Evolutionary conservation across 2,797 vertebrate genomes (phyloP).

Genomic region (Hypotaenidia philippensis): DNA sequence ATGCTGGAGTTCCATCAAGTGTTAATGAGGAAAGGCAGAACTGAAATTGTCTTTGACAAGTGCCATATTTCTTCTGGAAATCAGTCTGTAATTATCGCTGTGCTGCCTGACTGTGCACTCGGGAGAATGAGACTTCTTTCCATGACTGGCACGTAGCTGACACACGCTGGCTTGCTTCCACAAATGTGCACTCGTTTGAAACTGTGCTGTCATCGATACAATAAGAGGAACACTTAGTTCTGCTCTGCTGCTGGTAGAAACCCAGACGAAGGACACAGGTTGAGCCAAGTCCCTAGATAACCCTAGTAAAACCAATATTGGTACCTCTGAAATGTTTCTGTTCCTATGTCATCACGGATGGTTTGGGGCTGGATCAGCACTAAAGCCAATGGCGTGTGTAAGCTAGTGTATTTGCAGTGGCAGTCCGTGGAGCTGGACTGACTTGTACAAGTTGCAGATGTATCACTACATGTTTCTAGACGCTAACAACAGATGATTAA

Average conservation of each 20-base stretch:
- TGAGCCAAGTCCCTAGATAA: background rate
- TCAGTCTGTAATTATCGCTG: constrained; percentile 4
- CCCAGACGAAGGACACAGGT: background rate
- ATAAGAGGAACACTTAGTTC: background rate
- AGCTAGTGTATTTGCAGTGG: background rate
- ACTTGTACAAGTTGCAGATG: background rate
- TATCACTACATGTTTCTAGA: background rate
- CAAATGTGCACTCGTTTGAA: background rate
- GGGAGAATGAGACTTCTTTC: background rate
- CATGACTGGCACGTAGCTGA: background rate
- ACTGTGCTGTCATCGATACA: background rate
- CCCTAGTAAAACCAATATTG: rapidly evolving
- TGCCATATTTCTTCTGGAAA: constrained; percentile 44
- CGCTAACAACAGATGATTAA: background rate
- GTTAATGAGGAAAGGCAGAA: constrained; percentile 10
- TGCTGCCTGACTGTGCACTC: constrained; percentile 26
- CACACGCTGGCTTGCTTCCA: background rate
- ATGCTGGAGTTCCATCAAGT: background rate
- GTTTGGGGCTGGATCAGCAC: background rate
- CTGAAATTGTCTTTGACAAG: constrained; percentile 54
- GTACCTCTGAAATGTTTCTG: background rate
- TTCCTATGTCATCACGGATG: too few relatives aligned
- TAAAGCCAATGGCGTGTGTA: background rate
- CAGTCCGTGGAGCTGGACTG: background rate
- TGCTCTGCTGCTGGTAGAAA: background rate